phyloP scores from a whole-genome alignment of 2,888 invertebrate genomes.

The Diaperis boleti region DNA sequence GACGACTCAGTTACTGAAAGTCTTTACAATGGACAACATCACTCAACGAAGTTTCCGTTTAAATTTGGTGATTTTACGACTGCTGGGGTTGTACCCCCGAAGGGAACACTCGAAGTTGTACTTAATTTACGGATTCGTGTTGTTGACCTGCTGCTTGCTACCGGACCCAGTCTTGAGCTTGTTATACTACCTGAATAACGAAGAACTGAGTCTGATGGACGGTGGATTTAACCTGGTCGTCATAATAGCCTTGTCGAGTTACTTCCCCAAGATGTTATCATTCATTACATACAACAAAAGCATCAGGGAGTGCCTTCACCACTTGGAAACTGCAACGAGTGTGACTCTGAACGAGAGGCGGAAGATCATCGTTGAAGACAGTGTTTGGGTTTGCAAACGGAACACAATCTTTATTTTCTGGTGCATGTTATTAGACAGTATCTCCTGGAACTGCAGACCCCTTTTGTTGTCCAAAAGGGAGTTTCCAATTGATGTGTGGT shows the following conservation, averaged over 20 bases:
- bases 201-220: not conserved
- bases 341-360: not conserved
- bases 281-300: not conserved
- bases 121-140: not conserved
- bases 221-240: not conserved
- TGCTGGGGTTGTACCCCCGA: not conserved
- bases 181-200: not conserved
- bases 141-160: not conserved
- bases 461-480: not conserved
- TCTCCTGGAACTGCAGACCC: not conserved
- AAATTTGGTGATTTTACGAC: not conserved
- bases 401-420: not conserved
- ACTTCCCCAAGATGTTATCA: not conserved
- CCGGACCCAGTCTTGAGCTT: not conserved
- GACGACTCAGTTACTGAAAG: no score
- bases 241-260: not conserved
- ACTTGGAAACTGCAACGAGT: not conserved
- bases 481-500: constrained; percentile 19
- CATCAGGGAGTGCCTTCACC: not conserved
- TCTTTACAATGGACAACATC: not conserved
- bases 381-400: not conserved
- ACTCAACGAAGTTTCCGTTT: not conserved
- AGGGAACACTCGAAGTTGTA: not conserved
- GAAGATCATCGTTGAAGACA: not conserved
- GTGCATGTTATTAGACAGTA: not conserved